Base-by-base conservation (phyloP, 1,140 invertebrate species). In the Rhagoletis zephyria region DNA sequence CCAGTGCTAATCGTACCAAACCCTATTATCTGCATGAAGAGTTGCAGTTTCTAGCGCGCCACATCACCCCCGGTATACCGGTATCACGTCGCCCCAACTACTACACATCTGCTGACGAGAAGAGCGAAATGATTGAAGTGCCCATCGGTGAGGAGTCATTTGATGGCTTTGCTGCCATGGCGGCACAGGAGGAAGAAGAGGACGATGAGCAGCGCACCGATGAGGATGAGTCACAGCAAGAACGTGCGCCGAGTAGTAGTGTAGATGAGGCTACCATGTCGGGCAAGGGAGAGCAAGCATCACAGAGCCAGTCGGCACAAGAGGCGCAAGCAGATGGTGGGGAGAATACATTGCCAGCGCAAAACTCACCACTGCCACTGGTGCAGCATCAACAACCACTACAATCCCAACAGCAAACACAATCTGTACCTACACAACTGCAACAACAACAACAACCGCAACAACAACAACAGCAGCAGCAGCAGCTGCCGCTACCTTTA, bases 1-100 rank as follows among this genome's bases (percentile, higher is more conserved):
- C 88, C 14, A 88, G 88, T 19, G 87, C 88, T 7, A 91, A 91
- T 87, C 89, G 90, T 70, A 87, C 90, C 40, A 91, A 91, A 74
- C 91, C 90, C 0, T 92, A 92, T 67, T 92, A 92, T 85, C 87
- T 92, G 1, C 89, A 87, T 51, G 89, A 88, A 61, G 90, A 92
- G 3, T 67, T 92, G 0, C 64, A 89, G 81, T 92, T 92, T 63
- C 87, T 92, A 1, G 87, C 88, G 6, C 87, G 86, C 3, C 90
- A 92, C 85, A 90, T 92, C 10, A 90, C 90, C 9, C 91, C 90
- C 5, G 91, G 90, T 30, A 88, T 90, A 30, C 91, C 91, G 12
- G 74, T 91, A 61, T 90, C 89, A 4, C 77, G 90, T 5, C 90
- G 90, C 6, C 88, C 89, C 14, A 85, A 70, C 48, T 86, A 65